These are phyloP conservation scores for Oreochromis spilurus DNA, from an alignment of 2,113 vertebrate genomes.

Conservation along the genomic window DNA sequence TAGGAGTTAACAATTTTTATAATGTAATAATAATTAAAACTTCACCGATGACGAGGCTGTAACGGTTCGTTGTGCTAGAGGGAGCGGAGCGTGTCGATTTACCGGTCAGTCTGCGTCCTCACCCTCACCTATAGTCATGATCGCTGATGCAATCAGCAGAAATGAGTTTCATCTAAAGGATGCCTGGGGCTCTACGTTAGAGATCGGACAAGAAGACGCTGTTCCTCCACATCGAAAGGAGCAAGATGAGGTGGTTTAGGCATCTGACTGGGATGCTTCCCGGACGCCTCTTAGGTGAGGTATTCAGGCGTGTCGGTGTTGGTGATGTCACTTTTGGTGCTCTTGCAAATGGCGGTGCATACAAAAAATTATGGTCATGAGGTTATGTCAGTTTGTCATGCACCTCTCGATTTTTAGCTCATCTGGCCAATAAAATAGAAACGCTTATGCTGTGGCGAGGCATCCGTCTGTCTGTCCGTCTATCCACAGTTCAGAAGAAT, in stretches of 20 bases:
- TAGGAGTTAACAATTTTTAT: background rate
- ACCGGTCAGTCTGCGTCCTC: rapidly evolving
- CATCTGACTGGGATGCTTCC: rapidly evolving
- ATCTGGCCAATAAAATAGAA: rapidly evolving
- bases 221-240: background rate
- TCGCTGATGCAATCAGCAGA: background rate
- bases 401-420: background rate
- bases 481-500: background rate
- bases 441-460: rapidly evolving
- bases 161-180: background rate
- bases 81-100: background rate
- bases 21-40: background rate
- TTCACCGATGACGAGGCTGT: background rate
- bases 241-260: background rate
- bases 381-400: rapidly evolving
- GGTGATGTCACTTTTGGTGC: background rate
- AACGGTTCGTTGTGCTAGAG: background rate
- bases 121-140: background rate
- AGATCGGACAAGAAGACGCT: background rate
- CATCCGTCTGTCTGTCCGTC: rapidly evolving
- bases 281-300: background rate
- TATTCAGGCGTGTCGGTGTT: background rate
- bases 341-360: rapidly evolving
- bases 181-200: background rate
- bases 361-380: background rate